phyloP scores from a whole-genome alignment of 2,113 vertebrate genomes.

The Corythornis madagascariensis region DNA sequence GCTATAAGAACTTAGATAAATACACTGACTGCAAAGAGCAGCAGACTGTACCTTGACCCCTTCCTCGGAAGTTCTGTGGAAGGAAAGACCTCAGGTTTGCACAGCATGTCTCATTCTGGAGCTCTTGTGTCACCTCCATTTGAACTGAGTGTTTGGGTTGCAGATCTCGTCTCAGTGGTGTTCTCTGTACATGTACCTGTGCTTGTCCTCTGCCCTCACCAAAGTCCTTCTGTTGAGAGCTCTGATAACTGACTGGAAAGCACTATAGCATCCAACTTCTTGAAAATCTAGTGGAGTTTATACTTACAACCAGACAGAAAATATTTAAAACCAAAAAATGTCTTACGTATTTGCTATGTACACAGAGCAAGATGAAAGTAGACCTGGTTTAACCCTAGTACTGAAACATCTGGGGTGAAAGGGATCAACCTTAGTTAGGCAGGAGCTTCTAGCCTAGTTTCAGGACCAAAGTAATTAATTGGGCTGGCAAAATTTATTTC shows the following conservation, averaged over 20 bases:
- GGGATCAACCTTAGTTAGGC: not conserved
- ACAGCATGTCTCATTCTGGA: not conserved
- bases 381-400: not conserved
- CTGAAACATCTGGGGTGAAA: not conserved
- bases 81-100: not conserved
- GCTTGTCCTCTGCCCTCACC: not conserved
- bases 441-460: not conserved
- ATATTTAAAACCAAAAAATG: not conserved
- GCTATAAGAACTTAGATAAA: not conserved
- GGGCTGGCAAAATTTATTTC: not conserved
- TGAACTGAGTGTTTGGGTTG: not conserved
- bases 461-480: not conserved
- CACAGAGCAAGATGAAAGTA: not conserved
- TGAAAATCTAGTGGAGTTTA: not conserved
- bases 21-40: not conserved
- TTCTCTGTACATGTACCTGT: not conserved
- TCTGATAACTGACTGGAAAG: not conserved
- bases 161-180: not conserved
- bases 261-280: not conserved
- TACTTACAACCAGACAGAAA: not conserved
- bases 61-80: not conserved
- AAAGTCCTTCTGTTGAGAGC: not conserved
- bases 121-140: not conserved
- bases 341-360: not conserved
- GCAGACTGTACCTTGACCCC: not conserved